phyloP scores from a whole-genome alignment of 1,140 invertebrate species.

The Macrotrachela quadricornifera region DNA sequence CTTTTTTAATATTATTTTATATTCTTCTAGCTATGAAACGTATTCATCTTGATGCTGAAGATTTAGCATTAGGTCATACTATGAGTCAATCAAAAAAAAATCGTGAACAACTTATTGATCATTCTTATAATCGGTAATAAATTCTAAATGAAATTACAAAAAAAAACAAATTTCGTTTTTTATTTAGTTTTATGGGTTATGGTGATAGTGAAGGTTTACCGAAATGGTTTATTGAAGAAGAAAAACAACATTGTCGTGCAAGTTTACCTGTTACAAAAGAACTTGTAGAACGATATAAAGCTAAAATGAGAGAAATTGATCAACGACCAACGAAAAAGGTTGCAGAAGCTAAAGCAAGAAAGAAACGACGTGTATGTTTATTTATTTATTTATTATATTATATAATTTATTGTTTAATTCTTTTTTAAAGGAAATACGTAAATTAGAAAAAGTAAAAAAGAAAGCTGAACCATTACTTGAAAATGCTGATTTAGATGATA shows the following conservation, averaged over 20 bases:
- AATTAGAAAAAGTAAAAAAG: slow-evolving; percentile 79
- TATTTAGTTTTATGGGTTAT: slow-evolving; percentile 33
- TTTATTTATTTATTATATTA: not conserved
- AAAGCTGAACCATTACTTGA: slow-evolving; percentile 75
- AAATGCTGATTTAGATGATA: slow-evolving; percentile 60
- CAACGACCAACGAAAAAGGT: slow-evolving; percentile 89
- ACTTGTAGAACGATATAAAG: slow-evolving; percentile 34
- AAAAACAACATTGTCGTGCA: slow-evolving; percentile 64
- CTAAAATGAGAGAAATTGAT: slow-evolving; percentile 59
- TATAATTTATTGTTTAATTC: slow-evolving; percentile 4
- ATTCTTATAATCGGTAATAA: slow-evolving; percentile 22
- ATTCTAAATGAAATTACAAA: not conserved
- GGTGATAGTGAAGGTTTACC: slow-evolving; percentile 56
- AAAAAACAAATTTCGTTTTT: slow-evolving; percentile 4
- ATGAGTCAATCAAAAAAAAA: slow-evolving; percentile 23
- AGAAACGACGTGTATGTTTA: slow-evolving; percentile 55
- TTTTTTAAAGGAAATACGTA: slow-evolving; percentile 35
- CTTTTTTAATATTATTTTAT: not conserved
- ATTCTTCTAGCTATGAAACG: slow-evolving; percentile 23
- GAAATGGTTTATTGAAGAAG: slow-evolving; percentile 85
- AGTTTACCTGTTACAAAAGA: slow-evolving; percentile 51
- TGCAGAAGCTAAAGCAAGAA: slow-evolving; percentile 85
- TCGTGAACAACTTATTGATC: slow-evolving; percentile 24
- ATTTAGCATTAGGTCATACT: slow-evolving; percentile 21
- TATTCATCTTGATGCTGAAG: slow-evolving; percentile 20